Evolutionary conservation across 2,888 invertebrate genomes (phyloP).

Genomic region (Hydraecia micacea): DNA sequence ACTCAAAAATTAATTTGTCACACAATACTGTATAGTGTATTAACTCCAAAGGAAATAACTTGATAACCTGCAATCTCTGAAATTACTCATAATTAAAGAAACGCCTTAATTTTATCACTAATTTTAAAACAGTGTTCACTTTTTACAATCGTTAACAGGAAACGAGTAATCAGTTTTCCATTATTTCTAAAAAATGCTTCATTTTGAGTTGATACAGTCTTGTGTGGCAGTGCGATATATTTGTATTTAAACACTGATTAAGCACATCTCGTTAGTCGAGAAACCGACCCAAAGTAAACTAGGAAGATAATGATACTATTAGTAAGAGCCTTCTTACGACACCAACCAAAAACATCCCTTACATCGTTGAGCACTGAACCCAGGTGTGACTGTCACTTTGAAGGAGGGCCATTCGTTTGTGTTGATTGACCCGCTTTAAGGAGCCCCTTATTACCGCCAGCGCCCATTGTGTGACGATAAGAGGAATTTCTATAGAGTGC

Average conservation of each 20-base stretch:
- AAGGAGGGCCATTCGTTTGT: conserved; percentile 43
- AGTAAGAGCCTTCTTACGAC: not conserved
- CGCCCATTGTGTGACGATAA: conserved; percentile 37
- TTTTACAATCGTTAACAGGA: too few species aligned
- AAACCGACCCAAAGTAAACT: not conserved
- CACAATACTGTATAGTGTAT: too few species aligned
- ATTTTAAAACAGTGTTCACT: too few species aligned
- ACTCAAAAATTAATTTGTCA: too few species aligned
- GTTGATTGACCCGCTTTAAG: conserved; percentile 58
- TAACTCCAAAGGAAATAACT: too few species aligned
- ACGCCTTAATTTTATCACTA: too few species aligned
- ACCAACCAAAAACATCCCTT: conserved; percentile 12
- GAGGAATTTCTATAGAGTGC: conserved; percentile 40
- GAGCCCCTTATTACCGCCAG: conserved; percentile 29
- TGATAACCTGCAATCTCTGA: too few species aligned
- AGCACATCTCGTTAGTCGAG: not conserved
- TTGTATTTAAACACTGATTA: not conserved
- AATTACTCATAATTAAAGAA: too few species aligned
- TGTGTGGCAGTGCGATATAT: too few species aligned
- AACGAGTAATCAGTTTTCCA: too few species aligned
- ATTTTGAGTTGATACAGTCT: too few species aligned
- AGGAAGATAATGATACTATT: not conserved
- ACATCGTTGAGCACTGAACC: conserved; percentile 18
- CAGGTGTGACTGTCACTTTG: conserved; percentile 49
- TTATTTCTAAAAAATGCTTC: too few species aligned